A percentile compares a stretch with the other conserved stretches of the same genome.
Evolutionary conservation across 2,113 vertebrate species (phyloP).

Genomic region (Uria aalge): DNA sequence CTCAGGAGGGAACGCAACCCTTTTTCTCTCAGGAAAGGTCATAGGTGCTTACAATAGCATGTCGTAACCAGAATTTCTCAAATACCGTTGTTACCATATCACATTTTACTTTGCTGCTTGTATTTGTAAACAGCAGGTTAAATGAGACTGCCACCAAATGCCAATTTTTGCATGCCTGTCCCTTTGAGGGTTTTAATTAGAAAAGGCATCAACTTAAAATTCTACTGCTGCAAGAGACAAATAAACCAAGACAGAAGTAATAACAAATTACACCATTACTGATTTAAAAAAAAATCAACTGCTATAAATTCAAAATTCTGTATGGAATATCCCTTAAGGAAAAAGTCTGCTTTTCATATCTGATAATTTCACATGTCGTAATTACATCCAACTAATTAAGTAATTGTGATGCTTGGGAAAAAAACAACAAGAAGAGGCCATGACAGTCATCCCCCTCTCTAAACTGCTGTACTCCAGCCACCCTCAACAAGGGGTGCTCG

Average conservation of each 20-base stretch:
- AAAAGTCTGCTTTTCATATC: neutral
- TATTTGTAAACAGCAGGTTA: neutral
- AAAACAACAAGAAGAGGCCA: neutral
- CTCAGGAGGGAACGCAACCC: neutral
- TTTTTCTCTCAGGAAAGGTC: neutral
- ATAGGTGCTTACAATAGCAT: neutral
- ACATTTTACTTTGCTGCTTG: neutral
- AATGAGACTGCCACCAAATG: neutral
- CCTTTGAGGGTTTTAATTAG: neutral
- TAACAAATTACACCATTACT: neutral
- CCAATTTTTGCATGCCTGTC: neutral
- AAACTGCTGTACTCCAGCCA: neutral
- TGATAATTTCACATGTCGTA: neutral
- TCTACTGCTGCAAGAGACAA: neutral
- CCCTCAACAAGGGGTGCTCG: neutral
- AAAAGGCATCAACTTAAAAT: neutral
- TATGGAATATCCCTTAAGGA: neutral
- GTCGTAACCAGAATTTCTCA: neutral
- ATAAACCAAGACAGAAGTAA: neutral
- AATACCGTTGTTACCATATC: neutral
- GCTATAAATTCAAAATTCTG: neutral
- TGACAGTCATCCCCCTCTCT: neutral
- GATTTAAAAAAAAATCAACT: neutral
- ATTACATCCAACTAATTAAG: neutral
- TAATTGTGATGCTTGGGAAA: neutral